phyloP scores from a whole-genome alignment of 2,113 vertebrate species.

The Pogonocichla stellata region DNA sequence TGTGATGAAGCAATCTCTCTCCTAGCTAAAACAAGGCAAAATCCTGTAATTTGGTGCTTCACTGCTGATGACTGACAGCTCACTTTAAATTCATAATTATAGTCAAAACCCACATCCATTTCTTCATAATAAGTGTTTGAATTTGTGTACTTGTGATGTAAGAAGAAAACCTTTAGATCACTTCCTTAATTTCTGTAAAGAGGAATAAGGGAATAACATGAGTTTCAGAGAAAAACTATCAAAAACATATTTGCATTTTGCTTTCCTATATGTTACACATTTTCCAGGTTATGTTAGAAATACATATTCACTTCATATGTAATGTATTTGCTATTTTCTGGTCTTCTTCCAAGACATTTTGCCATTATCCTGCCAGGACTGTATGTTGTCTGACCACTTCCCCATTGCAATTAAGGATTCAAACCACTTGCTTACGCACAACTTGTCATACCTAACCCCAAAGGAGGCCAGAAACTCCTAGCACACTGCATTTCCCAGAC shows the following conservation, averaged over 20 bases:
- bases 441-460: slow-evolving; percentile 76
- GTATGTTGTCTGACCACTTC: slow-evolving; percentile 81
- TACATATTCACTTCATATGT: slow-evolving; percentile 54
- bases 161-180: slow-evolving; percentile 30
- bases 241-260: neutral
- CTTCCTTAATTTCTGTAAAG: slow-evolving; percentile 48
- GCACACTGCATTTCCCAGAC: slow-evolving; percentile 68
- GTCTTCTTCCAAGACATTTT: slow-evolving; percentile 70
- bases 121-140: slow-evolving; percentile 35
- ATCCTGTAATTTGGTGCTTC: neutral
- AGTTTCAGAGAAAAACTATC: neutral
- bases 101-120: slow-evolving; percentile 49
- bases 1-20: neutral
- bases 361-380: slow-evolving; percentile 72
- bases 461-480: slow-evolving; percentile 79
- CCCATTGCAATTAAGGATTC: slow-evolving; percentile 79
- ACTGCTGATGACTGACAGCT: slow-evolving; percentile 2
- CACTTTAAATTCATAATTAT: slow-evolving; percentile 21
- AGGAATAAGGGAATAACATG: neutral
- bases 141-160: slow-evolving; percentile 35
- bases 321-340: slow-evolving; percentile 68
- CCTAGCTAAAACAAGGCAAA: neutral
- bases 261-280: neutral
- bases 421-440: slow-evolving; percentile 84
- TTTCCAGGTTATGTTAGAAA: slow-evolving; percentile 38